phyloP scores from a whole-genome alignment of 2,888 invertebrate genomes.

The Lamproptera curius region DNA sequence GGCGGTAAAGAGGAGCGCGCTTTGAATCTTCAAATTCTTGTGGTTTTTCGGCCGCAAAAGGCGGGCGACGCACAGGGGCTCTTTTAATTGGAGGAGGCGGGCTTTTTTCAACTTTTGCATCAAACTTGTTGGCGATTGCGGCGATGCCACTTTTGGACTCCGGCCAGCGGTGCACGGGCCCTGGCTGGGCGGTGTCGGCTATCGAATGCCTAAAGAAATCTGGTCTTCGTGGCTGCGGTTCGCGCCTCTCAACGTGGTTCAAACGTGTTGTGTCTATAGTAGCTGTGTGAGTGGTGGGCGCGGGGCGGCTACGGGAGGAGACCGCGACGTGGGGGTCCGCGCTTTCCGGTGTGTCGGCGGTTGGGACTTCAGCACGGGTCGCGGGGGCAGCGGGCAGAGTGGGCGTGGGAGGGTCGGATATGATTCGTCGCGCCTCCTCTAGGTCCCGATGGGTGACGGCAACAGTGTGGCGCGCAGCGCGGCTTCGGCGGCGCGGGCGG shows the following conservation, averaged over 20 bases:
- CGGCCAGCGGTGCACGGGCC: slow-evolving; percentile 40
- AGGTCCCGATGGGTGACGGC: slow-evolving; percentile 90
- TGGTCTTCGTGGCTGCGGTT: slow-evolving; percentile 43
- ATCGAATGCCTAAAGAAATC: slow-evolving; percentile 64
- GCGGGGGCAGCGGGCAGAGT: slow-evolving; percentile 53
- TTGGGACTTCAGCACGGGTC: slow-evolving; percentile 46
- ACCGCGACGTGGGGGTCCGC: slow-evolving; percentile 39
- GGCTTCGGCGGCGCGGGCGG: slow-evolving; percentile 75
- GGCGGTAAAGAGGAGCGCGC: slow-evolving; percentile 51
- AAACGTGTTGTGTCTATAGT: slow-evolving; percentile 28
- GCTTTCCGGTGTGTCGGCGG: slow-evolving; percentile 40
- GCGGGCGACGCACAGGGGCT: slow-evolving; percentile 24
- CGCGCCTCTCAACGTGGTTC: slow-evolving; percentile 44
- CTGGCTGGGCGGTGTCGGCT: slow-evolving; percentile 41
- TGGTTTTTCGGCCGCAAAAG: slow-evolving; percentile 31
- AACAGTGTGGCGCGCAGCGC: slow-evolving; percentile 87
- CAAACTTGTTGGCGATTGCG: slow-evolving; percentile 62
- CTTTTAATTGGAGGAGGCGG: slow-evolving; percentile 33
- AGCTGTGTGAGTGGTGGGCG: slow-evolving; percentile 42
- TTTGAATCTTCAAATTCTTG: slow-evolving; percentile 38
- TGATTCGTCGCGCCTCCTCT: slow-evolving; percentile 85
- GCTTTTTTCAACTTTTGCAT: slow-evolving; percentile 45
- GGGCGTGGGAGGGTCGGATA: slow-evolving; percentile 65
- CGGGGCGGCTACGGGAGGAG: slow-evolving; percentile 40
- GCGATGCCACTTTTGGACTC: slow-evolving; percentile 55